These are phyloP conservation scores for Volucella bombylans DNA, from an alignment of 2,888 invertebrate species.

Conservation along the genomic window DNA sequence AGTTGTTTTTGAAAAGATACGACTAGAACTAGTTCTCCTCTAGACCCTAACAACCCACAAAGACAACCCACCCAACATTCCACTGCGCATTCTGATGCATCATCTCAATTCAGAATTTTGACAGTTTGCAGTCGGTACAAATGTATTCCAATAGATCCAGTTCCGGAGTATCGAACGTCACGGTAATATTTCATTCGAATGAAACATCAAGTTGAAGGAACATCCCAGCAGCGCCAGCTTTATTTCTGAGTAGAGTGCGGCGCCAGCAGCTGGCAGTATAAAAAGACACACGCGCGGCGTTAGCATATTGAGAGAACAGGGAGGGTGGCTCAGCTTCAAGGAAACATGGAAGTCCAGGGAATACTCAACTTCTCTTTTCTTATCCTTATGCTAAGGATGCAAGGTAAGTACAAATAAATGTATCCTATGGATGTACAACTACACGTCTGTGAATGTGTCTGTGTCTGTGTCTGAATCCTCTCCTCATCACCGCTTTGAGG, in stretches of 20 bases:
- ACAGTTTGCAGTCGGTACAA: conserved; percentile 57
- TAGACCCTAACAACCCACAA: background rate
- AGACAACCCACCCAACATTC: conserved; percentile 3
- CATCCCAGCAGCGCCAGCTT: conserved; percentile 31
- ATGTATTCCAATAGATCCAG: conserved; percentile 40
- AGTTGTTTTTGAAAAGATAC: conserved; percentile 17
- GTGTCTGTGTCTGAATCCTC: too few relatives aligned
- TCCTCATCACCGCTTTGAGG: background rate
- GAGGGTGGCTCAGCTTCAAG: conserved; percentile 74
- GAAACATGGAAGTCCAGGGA: conserved; percentile 80
- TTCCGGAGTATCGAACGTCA: conserved; percentile 59
- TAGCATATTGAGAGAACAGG: conserved; percentile 11
- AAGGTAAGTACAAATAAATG: conserved; percentile 77
- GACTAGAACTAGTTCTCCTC: background rate
- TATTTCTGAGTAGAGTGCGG: conserved; percentile 24
- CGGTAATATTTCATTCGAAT: conserved; percentile 56
- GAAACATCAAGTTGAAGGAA: conserved; percentile 56
- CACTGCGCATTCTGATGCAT: conserved; percentile 57
- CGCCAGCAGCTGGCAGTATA: conserved; percentile 22
- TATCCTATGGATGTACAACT: conserved; percentile 35
- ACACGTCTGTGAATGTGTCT: background rate
- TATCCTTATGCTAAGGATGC: conserved; percentile 79
- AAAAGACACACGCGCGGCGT: conserved; percentile 21
- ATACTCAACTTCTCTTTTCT: conserved; percentile 79
- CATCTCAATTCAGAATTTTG: conserved; percentile 48